Evolutionary conservation across 2,888 invertebrate genomes (phyloP), one percentile per base, ranked within the genome.

Genomic region (Seira musarum): DNA sequence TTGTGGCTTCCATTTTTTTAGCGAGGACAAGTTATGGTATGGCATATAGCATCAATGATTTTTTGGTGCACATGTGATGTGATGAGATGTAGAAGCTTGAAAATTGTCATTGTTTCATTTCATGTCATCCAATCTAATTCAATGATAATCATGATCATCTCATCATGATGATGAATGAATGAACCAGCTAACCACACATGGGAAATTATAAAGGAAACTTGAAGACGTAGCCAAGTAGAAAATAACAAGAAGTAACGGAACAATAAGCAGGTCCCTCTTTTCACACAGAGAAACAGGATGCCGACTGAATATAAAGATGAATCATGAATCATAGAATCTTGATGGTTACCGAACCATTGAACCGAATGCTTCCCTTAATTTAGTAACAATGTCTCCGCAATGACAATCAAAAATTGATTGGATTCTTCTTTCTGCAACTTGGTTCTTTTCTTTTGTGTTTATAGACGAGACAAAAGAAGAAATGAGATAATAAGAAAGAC

Each of bases 351-450:
- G 49, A 49, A 49, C 15, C 49, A 49, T n/a, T n/a, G 17, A 49
- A 49, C 49, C 15, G 17, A n/a, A 49, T 49, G 49, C 6, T 13
- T 49, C 49, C 49, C 49, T n/a, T 49, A n/a, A 49, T 49, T 13
- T 13, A 30, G 30, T 49, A 13, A 49, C 49, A 49, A 49, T 49
- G 17, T 49, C 17, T 15, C 13, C 49, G 2, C 49, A 49, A n/a
- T 49, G 49, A 49, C 49, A 49, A 49, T 49, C 49, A 49, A 15
- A 49, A 49, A 49, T 49, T 49, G 49, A 49, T 49, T 49, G 15
- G 49, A 49, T 49, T 49, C 13, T 49, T 49, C 17, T 49, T 49
- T 49, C 49, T 13, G 49, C 49, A n/a, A n/a, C 15, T 49, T 49
- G 6, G 15, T 49, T 30, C 30, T n/a, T n/a, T n/a, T n/a, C n/a